These are phyloP conservation scores for Micromussa lordhowensis DNA, from an alignment of 92 coral and sea anemone species.

Conservation along the genomic window DNA sequence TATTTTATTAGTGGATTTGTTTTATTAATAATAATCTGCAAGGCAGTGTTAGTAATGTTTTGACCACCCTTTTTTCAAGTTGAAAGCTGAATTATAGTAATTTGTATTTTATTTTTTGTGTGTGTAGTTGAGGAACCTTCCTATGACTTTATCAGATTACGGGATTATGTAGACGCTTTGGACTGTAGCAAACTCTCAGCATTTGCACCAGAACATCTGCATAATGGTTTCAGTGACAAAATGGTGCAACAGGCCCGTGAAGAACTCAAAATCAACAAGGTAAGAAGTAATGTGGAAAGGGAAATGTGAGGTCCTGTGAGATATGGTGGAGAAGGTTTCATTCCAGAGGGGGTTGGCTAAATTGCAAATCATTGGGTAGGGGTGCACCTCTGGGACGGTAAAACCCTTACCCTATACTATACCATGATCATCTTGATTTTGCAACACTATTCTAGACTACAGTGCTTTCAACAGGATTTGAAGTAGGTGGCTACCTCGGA, in stretches of 20 bases:
- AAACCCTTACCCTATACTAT: too few species aligned
- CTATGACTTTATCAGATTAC: conserved; percentile 78
- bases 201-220: conserved; percentile 82
- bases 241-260: conserved; percentile 79
- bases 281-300: conserved; percentile 16
- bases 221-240: conserved; percentile 75
- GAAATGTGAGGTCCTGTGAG: neutral
- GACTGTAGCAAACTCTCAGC: conserved; percentile 82
- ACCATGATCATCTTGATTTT: too few species aligned
- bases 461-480: too few species aligned
- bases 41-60: neutral
- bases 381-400: too few species aligned
- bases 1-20: neutral
- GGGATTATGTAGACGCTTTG: conserved; percentile 92
- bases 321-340: neutral
- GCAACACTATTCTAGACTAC: too few species aligned
- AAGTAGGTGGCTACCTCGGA: too few species aligned
- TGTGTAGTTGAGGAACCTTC: conserved; percentile 92
- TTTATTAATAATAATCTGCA: neutral
- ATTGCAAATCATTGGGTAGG: too few species aligned
- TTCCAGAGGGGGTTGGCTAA: too few species aligned
- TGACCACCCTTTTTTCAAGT: neutral
- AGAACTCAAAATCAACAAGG: conserved; percentile 91
- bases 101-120: neutral
- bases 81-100: neutral